phyloP scores from a whole-genome alignment of 2,888 invertebrate genomes.

The Caenorhabditis japonica region DNA sequence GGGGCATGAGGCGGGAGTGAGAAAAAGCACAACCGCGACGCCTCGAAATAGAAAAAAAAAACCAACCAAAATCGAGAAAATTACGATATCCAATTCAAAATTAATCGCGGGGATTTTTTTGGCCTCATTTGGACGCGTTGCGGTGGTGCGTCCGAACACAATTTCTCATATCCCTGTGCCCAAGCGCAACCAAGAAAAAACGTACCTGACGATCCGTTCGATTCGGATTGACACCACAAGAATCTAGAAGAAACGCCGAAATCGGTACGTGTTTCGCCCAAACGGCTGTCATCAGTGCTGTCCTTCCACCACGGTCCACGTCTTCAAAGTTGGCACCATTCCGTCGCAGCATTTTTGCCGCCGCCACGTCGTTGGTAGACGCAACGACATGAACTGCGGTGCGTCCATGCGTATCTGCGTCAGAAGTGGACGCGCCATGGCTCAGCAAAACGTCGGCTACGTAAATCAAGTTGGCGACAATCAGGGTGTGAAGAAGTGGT shows the following conservation, averaged over 20 bases:
- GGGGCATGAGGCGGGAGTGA: too few species aligned
- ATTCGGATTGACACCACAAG: slow-evolving; percentile 59
- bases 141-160: too few species aligned
- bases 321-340: slow-evolving; percentile 54
- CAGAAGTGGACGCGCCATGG: slow-evolving; percentile 79
- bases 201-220: slow-evolving; percentile 60
- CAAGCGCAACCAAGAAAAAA: too few species aligned
- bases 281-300: slow-evolving; percentile 62
- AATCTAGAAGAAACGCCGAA: slow-evolving; percentile 56
- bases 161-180: too few species aligned
- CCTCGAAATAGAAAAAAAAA: too few species aligned
- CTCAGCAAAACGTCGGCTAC: slow-evolving; percentile 84
- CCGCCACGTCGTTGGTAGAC: slow-evolving; percentile 59
- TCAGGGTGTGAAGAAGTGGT: slow-evolving; percentile 60
- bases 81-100: too few species aligned
- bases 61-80: too few species aligned
- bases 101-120: too few species aligned
- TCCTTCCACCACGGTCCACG: slow-evolving; percentile 59
- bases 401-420: slow-evolving; percentile 79
- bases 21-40: too few species aligned
- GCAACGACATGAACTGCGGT: slow-evolving; percentile 83
- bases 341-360: slow-evolving; percentile 57
- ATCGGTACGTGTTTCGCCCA: slow-evolving; percentile 58
- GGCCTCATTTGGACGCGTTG: too few species aligned
- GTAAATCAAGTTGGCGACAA: slow-evolving; percentile 78